Evolutionary conservation across 2,888 invertebrate genomes (phyloP).

Genomic region (Tinea semifulvella): DNA sequence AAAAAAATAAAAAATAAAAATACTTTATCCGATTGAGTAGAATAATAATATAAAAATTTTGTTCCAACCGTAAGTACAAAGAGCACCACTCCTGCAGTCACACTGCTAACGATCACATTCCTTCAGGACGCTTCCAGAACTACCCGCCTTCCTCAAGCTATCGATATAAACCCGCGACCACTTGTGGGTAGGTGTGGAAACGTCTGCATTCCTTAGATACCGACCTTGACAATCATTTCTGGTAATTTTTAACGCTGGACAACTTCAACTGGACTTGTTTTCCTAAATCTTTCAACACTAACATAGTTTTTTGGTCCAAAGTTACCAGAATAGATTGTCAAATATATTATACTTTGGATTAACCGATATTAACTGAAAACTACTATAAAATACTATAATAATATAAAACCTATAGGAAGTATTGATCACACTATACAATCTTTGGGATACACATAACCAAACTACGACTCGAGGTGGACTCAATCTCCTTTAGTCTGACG

Average conservation of each 20-base stretch:
- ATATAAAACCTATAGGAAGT: constrained; percentile 62
- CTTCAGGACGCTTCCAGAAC: not conserved
- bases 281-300: not conserved
- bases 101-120: constrained; percentile 2
- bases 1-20: not conserved
- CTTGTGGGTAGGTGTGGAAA: no score
- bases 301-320: not conserved
- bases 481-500: constrained; percentile 20
- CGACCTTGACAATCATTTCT: not conserved
- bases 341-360: constrained; percentile 50
- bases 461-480: constrained; percentile 25
- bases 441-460: constrained; percentile 60
- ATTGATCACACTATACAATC: constrained; percentile 57
- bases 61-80: constrained; percentile 6
- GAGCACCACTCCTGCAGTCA: constrained; percentile 9
- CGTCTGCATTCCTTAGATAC: not conserved
- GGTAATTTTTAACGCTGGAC: not conserved
- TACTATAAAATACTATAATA: constrained; percentile 51
- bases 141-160: no score
- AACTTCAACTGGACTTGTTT: not conserved
- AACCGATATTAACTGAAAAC: constrained; percentile 16
- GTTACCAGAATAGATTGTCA: constrained; percentile 27
- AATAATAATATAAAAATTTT: constrained; percentile 5
- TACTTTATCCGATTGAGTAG: not conserved
- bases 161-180: not conserved